phyloP scores from a whole-genome alignment of 1,140 invertebrate species.

The Protaetia brevitarsis region DNA sequence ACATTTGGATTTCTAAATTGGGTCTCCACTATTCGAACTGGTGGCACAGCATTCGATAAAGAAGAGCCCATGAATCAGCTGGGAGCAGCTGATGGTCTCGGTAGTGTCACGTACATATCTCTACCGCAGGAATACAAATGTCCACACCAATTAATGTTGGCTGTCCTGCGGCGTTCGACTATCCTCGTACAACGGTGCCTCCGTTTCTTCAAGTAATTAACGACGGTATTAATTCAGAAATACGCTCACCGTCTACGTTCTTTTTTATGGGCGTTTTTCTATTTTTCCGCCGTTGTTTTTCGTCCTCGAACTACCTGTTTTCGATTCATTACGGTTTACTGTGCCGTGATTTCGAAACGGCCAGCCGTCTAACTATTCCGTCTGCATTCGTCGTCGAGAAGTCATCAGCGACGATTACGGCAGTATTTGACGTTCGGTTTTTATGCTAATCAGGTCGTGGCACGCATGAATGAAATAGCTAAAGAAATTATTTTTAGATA shows the following conservation, averaged over 20 bases:
- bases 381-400: background rate
- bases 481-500: background rate
- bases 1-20: background rate
- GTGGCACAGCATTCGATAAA: conserved; percentile 20
- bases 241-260: background rate
- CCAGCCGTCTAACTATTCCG: conserved; percentile 9
- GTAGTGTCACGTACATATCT: conserved; percentile 16
- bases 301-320: conserved; percentile 15
- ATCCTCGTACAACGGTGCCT: conserved; percentile 11
- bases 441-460: conserved; percentile 3
- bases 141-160: conserved; percentile 23
- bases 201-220: conserved; percentile 20
- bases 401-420: background rate
- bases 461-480: background rate
- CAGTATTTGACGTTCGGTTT: conserved; percentile 19
- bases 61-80: conserved; percentile 18
- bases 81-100: conserved; percentile 12
- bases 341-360: conserved; percentile 18
- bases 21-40: background rate
- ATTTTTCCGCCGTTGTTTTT: conserved; percentile 18
- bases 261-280: conserved; percentile 3
- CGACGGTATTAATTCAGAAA: conserved; percentile 21
- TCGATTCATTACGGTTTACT: conserved; percentile 19
- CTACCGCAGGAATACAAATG: conserved; percentile 20
- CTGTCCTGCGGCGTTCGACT: conserved; percentile 20